A percentile compares a stretch with the other conserved stretches of the same genome.
Conservation (phyloP, 1,140 invertebrate genomes). For the Lysiphlebus fabarum region DNA sequence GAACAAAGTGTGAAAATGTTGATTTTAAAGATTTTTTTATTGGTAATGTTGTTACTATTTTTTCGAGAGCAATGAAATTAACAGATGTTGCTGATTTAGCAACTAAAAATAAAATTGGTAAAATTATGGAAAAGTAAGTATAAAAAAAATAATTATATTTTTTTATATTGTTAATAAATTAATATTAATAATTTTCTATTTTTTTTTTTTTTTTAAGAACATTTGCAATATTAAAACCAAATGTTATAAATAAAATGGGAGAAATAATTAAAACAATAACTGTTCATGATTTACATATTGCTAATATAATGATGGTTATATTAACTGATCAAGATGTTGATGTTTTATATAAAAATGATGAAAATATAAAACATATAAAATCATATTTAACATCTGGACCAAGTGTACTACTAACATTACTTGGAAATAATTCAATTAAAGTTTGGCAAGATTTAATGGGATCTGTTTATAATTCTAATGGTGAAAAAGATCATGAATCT, state of each 20-base stretch:
- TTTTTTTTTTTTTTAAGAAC: constrained; percentile 58
- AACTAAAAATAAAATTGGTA: constrained; percentile 61
- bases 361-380: constrained; percentile 61
- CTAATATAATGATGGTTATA: constrained; percentile 69
- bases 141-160: too few relatives aligned
- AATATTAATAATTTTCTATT: constrained; percentile 16
- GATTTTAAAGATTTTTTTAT: constrained; percentile 70
- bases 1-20: constrained; percentile 69
- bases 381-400: constrained; percentile 69
- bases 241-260: constrained; percentile 68
- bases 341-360: constrained; percentile 60
- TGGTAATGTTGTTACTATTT: constrained; percentile 72
- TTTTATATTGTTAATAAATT: too few relatives aligned
- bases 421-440: constrained; percentile 68
- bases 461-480: constrained; percentile 64
- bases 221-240: constrained; percentile 74
- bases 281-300: constrained; percentile 67
- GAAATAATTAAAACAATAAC: constrained; percentile 68
- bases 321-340: constrained; percentile 62
- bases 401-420: constrained; percentile 70
- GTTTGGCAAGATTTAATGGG: constrained; percentile 64
- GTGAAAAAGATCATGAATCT: constrained; percentile 56
- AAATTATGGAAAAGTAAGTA: constrained; percentile 62
- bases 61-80: constrained; percentile 74
- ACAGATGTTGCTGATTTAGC: constrained; percentile 72